Evolutionary conservation across 2,888 invertebrate genomes (phyloP).

Genomic region (Hesperia comma): DNA sequence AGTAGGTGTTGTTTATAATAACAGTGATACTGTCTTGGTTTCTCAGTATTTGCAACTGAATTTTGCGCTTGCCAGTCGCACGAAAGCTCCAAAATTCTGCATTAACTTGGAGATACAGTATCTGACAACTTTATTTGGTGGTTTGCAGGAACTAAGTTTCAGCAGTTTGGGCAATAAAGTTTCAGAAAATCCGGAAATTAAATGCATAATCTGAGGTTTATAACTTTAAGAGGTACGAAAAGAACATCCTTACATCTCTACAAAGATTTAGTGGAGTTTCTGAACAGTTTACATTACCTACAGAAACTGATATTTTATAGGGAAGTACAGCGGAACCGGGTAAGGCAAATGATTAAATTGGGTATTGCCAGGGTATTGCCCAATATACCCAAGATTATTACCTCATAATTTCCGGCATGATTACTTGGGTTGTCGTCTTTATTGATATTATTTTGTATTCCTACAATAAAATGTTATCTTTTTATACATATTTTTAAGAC

Average conservation of each 20-base stretch:
- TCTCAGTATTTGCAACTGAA: background rate
- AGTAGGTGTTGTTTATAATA: too few species aligned
- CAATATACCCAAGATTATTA: too few species aligned
- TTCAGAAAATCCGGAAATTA: slow-evolving; percentile 30
- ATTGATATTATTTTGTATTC: too few species aligned
- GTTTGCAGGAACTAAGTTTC: slow-evolving; percentile 27
- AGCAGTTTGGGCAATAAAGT: slow-evolving; percentile 24
- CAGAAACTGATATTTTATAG: background rate
- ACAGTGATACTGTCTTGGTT: too few species aligned
- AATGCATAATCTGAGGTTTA: slow-evolving; percentile 31
- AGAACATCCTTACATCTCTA: background rate
- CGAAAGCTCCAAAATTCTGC: slow-evolving; percentile 17
- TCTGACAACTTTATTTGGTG: slow-evolving; percentile 29
- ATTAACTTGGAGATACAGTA: slow-evolving; percentile 20
- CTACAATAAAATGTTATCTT: too few species aligned
- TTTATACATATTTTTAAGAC: too few species aligned
- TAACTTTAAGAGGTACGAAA: slow-evolving; percentile 17
- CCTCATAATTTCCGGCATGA: too few species aligned
- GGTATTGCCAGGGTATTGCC: too few species aligned
- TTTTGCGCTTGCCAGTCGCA: slow-evolving; percentile 1
- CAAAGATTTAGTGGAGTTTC: background rate
- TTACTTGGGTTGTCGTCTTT: too few species aligned
- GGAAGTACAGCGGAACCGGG: too few species aligned
- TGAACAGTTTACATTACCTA: background rate
- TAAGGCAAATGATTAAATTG: too few species aligned